Evolutionary conservation across 1,140 invertebrate species (phyloP).

Genomic region (Glossosoma conforme): DNA sequence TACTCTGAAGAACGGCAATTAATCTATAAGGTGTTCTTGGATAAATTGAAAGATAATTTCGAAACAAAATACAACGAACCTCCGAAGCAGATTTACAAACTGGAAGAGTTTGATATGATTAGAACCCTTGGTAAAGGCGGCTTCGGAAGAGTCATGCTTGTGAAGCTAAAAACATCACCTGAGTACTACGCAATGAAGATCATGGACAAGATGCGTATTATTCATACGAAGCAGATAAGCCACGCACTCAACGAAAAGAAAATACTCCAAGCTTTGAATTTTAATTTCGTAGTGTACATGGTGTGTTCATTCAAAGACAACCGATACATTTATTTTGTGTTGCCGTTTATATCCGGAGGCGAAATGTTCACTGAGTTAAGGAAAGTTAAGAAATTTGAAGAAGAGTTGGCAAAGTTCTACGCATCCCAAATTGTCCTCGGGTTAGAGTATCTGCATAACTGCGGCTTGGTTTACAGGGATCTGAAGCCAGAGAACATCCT

Average conservation of each 20-base stretch:
- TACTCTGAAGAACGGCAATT: slow-evolving; percentile 11
- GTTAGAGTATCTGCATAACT: slow-evolving; percentile 89
- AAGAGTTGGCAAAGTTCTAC: slow-evolving; percentile 82
- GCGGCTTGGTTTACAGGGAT: slow-evolving; percentile 88
- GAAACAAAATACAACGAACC: slow-evolving; percentile 38
- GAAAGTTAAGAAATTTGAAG: slow-evolving; percentile 68
- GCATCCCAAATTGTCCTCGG: slow-evolving; percentile 86
- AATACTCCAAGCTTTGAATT: slow-evolving; percentile 73
- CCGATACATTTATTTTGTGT: slow-evolving; percentile 73
- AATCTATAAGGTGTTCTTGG: slow-evolving; percentile 3
- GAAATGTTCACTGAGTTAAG: slow-evolving; percentile 79
- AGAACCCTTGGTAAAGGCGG: slow-evolving; percentile 78
- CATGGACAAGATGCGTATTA: slow-evolving; percentile 80
- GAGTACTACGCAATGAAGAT: slow-evolving; percentile 87
- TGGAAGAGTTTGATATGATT: slow-evolving; percentile 38
- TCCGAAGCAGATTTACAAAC: slow-evolving; percentile 29
- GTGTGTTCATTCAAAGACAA: slow-evolving; percentile 84
- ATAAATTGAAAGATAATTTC: slow-evolving; percentile 41
- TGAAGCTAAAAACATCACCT: slow-evolving; percentile 59
- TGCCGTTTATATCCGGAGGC: slow-evolving; percentile 77
- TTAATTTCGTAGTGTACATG: slow-evolving; percentile 79
- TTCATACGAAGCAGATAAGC: slow-evolving; percentile 79
- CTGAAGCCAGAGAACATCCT: slow-evolving; percentile 96
- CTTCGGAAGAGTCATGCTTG: slow-evolving; percentile 83
- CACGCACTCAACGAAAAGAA: slow-evolving; percentile 84